These are phyloP conservation scores for Dryoscopus gambensis DNA, from an alignment of 2,113 vertebrate genomes.

Conservation along the genomic window DNA sequence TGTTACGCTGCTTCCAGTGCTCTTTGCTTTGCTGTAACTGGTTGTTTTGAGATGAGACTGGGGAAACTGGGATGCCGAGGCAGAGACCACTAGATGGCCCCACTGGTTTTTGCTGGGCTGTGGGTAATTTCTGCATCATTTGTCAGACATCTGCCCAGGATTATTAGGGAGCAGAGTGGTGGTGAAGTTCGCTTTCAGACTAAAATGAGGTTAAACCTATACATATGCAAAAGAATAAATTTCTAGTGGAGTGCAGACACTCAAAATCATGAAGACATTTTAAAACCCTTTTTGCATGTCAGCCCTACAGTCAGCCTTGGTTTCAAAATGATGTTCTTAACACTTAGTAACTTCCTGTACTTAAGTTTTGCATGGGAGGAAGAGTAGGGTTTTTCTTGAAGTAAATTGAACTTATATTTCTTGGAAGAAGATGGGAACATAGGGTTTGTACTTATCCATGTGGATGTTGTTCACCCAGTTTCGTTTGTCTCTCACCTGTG, in stretches of 20 bases:
- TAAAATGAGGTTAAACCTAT: not conserved
- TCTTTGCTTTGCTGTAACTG: not conserved
- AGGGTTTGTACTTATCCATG: not conserved
- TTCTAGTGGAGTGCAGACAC: not conserved
- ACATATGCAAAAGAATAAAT: not conserved
- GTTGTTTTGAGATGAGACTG: not conserved
- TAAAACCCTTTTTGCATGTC: not conserved
- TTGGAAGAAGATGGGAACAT: not conserved
- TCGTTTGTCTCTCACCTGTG: not conserved
- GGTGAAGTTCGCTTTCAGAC: not conserved
- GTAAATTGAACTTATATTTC: not conserved
- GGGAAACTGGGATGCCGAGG: not conserved
- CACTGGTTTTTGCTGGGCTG: not conserved
- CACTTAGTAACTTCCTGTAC: not conserved
- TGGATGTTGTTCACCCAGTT: not conserved
- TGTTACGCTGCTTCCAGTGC: not conserved
- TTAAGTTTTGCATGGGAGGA: not conserved
- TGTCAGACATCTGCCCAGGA: not conserved
- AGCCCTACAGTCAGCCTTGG: not conserved
- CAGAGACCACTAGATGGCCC: conserved; percentile 47
- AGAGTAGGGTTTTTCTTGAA: not conserved
- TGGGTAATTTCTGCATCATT: not conserved
- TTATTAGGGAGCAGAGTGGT: not conserved
- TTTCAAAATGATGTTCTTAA: not conserved
- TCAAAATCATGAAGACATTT: not conserved